Evolutionary conservation across 2,797 vertebrate species (phyloP), one percentile per base, ranked within the genome.

Genomic region (Gobio occitaniae): DNA sequence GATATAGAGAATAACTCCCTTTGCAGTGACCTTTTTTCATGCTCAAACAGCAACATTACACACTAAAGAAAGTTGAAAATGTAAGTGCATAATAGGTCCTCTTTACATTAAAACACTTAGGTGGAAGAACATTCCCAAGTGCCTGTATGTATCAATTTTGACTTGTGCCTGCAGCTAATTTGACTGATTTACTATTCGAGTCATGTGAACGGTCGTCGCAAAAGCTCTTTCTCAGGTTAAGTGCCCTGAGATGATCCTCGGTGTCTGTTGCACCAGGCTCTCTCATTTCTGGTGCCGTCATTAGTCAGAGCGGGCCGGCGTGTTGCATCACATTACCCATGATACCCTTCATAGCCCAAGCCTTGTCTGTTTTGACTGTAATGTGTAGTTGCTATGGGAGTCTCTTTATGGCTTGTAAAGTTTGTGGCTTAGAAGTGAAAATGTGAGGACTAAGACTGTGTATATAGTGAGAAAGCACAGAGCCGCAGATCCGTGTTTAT

Each of bases 211-310:
- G 8, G 19, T 8, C 7, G 17, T 68, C 21, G 36, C 52, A 52
- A 56, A 56, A 50, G 25, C 25, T 84, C 29, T 71, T 61, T 71
- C 71, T 87, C 56, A 10, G 56, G 66, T 83, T 63, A 63, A 82
- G 47, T 74, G 76, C 47, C 36, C 47, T 72, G 56, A 63, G 56
- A 36, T 82, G 66, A 66, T 71, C 80, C 25, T 47, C 1, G 21
- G 65, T 77, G n/a, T 80, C 84, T 66, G 17, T 78, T 59, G 61
- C 75, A 54, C 41, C 32, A 47, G 56, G 61, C 61, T 68, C 80
- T 71, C 76, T 87, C 66, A 21, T 84, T 84, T 84, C 66, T 79
- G 50, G 54, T 59, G 66, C 12, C 52, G 47, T 83, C 81, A 56
- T 16, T 21, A 32, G 41, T 74, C 56, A 76, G 12, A 75, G 84